phyloP scores from a whole-genome alignment of 37 sponge, comb jelly and placozoan species.

The Cliona cf. orientalis region DNA sequence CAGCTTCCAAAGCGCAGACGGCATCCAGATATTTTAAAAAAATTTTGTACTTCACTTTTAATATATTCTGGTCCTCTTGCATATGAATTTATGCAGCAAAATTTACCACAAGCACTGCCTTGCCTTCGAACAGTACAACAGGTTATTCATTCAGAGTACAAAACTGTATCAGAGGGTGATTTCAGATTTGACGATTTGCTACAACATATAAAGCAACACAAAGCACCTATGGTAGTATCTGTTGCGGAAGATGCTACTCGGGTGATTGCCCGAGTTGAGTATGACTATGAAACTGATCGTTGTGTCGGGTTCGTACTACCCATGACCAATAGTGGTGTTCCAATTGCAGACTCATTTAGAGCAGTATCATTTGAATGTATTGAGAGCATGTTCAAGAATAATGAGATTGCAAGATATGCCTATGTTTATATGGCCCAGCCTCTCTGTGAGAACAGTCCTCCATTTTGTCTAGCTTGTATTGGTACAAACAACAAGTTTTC shows the following conservation, averaged over 20 bases:
- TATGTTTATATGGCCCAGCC: constrained; percentile 73
- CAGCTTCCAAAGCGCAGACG: constrained; percentile 10
- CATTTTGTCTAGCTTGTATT: no score
- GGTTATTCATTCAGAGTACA: constrained; percentile 36
- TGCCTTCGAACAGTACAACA: constrained; percentile 57
- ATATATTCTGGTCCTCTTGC: constrained; percentile 57
- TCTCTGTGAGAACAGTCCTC: constrained; percentile 19
- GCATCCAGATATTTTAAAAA: constrained; percentile 44
- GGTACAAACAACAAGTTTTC: constrained; percentile 52
- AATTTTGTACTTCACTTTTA: constrained; percentile 56
- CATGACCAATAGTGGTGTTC: constrained; percentile 23
- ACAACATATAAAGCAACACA: no score
- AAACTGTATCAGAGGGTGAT: constrained; percentile 49
- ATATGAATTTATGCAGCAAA: constrained; percentile 64
- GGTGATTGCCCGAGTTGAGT: constrained; percentile 50
- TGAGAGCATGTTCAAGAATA: constrained; percentile 22
- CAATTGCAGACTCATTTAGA: constrained; percentile 20
- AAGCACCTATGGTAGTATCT: constrained; percentile 37
- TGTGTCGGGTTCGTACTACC: constrained; percentile 60
- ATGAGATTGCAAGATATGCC: constrained; percentile 52
- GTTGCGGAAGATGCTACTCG: constrained; percentile 64
- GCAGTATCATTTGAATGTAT: constrained; percentile 50
- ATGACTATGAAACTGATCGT: constrained; percentile 59
- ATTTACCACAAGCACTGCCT: constrained; percentile 66
- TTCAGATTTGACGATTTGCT: constrained; percentile 65